These are phyloP conservation scores for Cladorhizidae sp. DNA, from an alignment of 37 sponge, comb jelly and placozoan species.

Conservation along the genomic window DNA sequence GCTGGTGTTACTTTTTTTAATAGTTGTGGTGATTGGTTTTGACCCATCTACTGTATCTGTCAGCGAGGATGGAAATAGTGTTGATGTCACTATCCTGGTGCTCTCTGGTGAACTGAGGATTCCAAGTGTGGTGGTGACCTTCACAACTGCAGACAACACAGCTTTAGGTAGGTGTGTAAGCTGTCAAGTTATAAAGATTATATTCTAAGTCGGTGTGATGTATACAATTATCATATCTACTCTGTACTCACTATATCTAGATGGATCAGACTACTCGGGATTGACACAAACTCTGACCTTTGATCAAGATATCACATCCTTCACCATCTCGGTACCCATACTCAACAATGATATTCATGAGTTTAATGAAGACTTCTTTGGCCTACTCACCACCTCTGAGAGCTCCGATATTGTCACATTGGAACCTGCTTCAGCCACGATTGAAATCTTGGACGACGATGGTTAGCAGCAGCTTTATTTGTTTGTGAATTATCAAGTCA, in stretches of 20 bases:
- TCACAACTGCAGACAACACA: background rate
- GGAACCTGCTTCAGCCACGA: background rate
- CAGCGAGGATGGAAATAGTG: background rate
- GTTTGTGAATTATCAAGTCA: background rate
- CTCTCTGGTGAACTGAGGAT: background rate
- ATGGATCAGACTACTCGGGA: background rate
- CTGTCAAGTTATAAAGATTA: background rate
- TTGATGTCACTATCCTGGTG: background rate
- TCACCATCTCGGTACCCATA: background rate
- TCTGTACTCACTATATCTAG: no score
- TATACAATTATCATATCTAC: no score
- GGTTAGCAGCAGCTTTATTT: background rate
- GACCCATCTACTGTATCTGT: background rate
- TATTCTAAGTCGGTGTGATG: no score
- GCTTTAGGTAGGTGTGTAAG: background rate
- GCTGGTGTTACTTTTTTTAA: background rate
- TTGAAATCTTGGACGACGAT: conserved; percentile 11
- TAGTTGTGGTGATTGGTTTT: conserved; percentile 14
- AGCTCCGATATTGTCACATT: background rate
- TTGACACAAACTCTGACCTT: conserved; percentile 15
- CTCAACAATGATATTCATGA: background rate
- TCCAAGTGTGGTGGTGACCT: background rate
- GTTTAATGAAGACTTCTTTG: background rate
- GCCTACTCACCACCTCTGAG: background rate
- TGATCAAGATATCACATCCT: background rate